Percentiles rank a stretch among this genome's conserved stretches.
These are phyloP conservation scores for Barbus barbus DNA, from an alignment of 2,113 vertebrate species.

Conservation along the genomic window DNA sequence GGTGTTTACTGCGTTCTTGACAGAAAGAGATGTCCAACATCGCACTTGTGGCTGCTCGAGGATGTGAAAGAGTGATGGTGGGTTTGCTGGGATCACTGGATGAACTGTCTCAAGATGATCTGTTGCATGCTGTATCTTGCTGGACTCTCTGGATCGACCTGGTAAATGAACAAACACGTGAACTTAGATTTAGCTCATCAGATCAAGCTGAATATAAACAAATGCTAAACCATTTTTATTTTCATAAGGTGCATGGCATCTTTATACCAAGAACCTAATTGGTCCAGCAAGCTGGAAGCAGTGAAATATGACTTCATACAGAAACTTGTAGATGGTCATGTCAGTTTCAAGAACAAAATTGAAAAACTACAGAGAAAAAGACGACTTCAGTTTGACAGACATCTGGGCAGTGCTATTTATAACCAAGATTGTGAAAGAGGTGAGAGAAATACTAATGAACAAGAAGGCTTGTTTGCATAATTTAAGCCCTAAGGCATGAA, in stretches of 20 bases:
- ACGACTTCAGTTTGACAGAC: conserved; percentile 27
- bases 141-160: conserved; percentile 76
- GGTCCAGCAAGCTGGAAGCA: background rate
- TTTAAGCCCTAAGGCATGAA: no score
- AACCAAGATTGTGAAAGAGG: conserved; percentile 19
- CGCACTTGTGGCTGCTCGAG: no score
- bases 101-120: no score
- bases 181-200: background rate
- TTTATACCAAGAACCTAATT: conserved; percentile 20
- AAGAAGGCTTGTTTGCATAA: no score
- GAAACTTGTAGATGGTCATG: background rate
- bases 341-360: background rate
- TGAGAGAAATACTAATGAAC: background rate
- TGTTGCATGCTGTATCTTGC: no score
- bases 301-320: conserved; percentile 20
- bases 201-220: background rate
- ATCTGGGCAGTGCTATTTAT: conserved; percentile 17
- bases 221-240: background rate
- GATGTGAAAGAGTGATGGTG: no score
- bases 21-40: no score
- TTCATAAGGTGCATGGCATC: conserved; percentile 37
- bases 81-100: no score
- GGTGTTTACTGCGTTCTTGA: no score
- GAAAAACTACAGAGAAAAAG: no score
- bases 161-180: conserved; percentile 51